phyloP scores from a whole-genome alignment of 2,797 vertebrate species.

The Pitangus sulphuratus region DNA sequence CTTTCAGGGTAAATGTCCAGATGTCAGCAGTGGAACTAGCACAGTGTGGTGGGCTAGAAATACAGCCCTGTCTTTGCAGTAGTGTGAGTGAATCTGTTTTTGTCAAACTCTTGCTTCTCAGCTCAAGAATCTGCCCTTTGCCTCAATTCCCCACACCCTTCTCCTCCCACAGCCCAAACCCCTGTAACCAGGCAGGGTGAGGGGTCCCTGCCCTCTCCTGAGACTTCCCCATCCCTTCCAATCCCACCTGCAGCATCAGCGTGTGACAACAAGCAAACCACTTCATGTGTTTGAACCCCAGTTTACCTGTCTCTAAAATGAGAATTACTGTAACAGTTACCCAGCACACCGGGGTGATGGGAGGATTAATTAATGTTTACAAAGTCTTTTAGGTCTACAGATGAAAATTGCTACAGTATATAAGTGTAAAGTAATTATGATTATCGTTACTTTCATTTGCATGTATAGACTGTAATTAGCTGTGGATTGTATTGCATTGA shows the following conservation, averaged over 20 bases:
- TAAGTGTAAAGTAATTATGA: conserved; percentile 68
- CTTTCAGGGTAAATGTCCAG: neutral
- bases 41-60: neutral
- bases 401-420: conserved; percentile 49
- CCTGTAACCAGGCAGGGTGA: neutral
- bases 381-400: conserved; percentile 50
- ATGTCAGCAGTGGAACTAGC: neutral
- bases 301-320: neutral
- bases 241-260: neutral
- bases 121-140: neutral
- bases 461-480: conserved; percentile 68
- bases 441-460: conserved; percentile 58
- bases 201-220: fast-evolving
- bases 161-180: neutral
- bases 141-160: fast-evolving
- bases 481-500: conserved; percentile 56
- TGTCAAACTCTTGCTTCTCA: neutral
- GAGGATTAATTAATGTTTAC: conserved; percentile 68
- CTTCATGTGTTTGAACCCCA: neutral
- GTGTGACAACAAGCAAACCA: neutral
- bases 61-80: neutral
- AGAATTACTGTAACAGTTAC: neutral
- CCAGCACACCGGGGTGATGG: neutral
- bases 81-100: neutral
- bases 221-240: fast-evolving